Evolutionary conservation across 2,113 vertebrate species (phyloP).

Genomic region (Struthidea cinerea): DNA sequence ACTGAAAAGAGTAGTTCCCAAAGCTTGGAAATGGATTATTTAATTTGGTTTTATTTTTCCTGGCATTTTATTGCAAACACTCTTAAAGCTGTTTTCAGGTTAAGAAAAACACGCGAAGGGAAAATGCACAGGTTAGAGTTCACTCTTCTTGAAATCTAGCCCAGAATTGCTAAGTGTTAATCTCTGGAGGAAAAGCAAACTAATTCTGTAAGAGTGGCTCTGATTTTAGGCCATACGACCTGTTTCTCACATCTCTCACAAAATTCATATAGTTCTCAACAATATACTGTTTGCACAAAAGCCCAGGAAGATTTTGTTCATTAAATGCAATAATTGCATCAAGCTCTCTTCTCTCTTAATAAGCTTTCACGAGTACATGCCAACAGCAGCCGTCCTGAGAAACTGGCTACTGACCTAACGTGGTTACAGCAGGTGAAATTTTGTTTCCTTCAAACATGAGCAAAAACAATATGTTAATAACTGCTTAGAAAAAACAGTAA

Average conservation of each 20-base stretch:
- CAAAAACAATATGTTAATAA: not conserved
- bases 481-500: not conserved
- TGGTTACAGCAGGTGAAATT: not conserved
- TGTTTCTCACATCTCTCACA: conserved; percentile 14
- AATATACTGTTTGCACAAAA: not conserved
- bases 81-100: conserved; percentile 29
- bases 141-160: conserved; percentile 50
- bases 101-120: conserved; percentile 53
- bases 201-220: conserved; percentile 43
- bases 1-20: not conserved
- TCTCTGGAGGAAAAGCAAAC: conserved; percentile 62
- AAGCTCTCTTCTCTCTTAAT: not conserved
- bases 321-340: not conserved
- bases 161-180: conserved; percentile 64
- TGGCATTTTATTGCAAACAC: conserved; percentile 34
- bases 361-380: not conserved
- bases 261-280: conserved; percentile 1
- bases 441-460: not conserved
- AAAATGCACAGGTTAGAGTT: conserved; percentile 42
- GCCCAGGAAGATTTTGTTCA: conserved; percentile 15
- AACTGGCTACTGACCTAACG: not conserved
- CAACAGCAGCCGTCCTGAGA: not conserved
- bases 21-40: conserved; percentile 41
- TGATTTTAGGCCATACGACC: conserved; percentile 12
- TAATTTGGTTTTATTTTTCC: conserved; percentile 43